Evolutionary conservation across 30 jellyfish, hydroid and myxozoan species (phyloP).

Genomic region (Turritopsis rubra): DNA sequence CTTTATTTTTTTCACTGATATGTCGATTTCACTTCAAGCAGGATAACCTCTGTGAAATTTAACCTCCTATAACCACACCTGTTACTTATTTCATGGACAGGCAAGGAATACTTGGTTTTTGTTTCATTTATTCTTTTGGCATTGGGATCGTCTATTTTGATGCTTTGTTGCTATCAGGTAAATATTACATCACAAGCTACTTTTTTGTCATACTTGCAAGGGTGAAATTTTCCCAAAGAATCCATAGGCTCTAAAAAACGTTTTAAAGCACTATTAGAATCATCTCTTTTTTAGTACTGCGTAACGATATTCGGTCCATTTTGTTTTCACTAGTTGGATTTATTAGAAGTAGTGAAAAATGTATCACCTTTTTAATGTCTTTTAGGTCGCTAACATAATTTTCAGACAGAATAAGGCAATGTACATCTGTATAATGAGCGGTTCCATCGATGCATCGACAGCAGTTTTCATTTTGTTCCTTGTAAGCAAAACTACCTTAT

Average conservation of each 20-base stretch:
- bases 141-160: conserved; percentile 1
- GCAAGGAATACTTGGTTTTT: conserved; percentile 4
- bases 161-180: conserved; percentile 19
- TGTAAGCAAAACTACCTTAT: background rate
- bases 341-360: background rate
- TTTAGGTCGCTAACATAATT: conserved; percentile 17
- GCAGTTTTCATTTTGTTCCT: conserved; percentile 22
- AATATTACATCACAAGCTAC: background rate
- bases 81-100: background rate
- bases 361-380: background rate
- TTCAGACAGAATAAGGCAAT: conserved; percentile 11
- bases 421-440: conserved; percentile 22
- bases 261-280: too few relatives aligned
- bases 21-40: too few relatives aligned
- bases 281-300: too few relatives aligned
- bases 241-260: background rate
- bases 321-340: too few relatives aligned
- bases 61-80: too few relatives aligned
- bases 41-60: too few relatives aligned
- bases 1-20: too few relatives aligned
- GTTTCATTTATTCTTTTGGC: conserved; percentile 16
- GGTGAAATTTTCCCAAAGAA: background rate
- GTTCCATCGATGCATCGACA: conserved; percentile 24
- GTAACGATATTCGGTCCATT: too few relatives aligned
- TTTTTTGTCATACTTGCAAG: background rate